phyloP scores from a whole-genome alignment of 2,888 invertebrate species.

The Cerceris rybyensis region DNA sequence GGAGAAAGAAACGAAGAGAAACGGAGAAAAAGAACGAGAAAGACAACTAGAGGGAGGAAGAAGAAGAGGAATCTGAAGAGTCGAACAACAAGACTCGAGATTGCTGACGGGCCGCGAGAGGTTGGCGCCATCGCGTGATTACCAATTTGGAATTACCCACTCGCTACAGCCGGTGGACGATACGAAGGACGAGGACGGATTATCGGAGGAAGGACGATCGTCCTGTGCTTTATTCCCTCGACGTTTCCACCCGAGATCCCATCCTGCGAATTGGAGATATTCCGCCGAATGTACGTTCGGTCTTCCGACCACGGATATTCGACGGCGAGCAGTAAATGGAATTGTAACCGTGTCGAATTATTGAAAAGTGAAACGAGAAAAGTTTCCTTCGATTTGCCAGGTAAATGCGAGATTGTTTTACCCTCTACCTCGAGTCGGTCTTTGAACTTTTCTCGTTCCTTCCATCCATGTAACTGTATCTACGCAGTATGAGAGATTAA shows the following conservation, averaged over 20 bases:
- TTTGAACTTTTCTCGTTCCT: no score
- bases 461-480: no score
- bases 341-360: slow-evolving; percentile 16
- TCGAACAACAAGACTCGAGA: slow-evolving; percentile 79
- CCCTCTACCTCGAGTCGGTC: neutral
- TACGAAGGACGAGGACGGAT: slow-evolving; percentile 68
- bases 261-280: slow-evolving; percentile 1
- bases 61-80: slow-evolving; percentile 55
- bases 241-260: neutral
- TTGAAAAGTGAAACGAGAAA: slow-evolving; percentile 22
- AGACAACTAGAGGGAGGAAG: slow-evolving; percentile 51
- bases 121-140: slow-evolving; percentile 82
- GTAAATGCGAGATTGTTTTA: neutral
- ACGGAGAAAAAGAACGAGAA: slow-evolving; percentile 34
- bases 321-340: slow-evolving; percentile 13
- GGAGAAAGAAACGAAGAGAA: slow-evolving; percentile 38
- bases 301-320: slow-evolving; percentile 15
- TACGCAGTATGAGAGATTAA: no score
- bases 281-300: slow-evolving; percentile 11
- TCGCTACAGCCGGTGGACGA: slow-evolving; percentile 61
- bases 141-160: slow-evolving; percentile 81
- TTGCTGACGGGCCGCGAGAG: slow-evolving; percentile 80
- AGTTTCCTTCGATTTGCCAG: slow-evolving; percentile 7
- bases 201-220: slow-evolving; percentile 53
- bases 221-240: slow-evolving; percentile 43